These are phyloP conservation scores for Gadus chalcogrammus DNA, from an alignment of 2,113 vertebrate genomes.

Conservation along the genomic window DNA sequence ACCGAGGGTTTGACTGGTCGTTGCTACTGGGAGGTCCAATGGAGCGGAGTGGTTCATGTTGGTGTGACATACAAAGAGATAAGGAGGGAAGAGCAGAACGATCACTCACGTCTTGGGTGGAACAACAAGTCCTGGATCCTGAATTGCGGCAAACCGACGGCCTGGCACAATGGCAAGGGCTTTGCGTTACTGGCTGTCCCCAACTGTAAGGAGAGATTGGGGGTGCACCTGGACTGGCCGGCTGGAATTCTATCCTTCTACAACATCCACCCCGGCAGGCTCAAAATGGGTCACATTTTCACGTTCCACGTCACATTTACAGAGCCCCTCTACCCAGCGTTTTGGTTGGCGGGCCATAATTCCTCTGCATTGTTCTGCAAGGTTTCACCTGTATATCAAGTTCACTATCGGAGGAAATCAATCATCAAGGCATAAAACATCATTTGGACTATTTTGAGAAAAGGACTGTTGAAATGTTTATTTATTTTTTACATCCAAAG, in stretches of 20 bases:
- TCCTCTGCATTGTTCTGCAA: background rate
- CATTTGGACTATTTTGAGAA: too few species aligned
- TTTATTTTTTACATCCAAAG: too few species aligned
- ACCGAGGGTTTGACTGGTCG: constrained; percentile 3
- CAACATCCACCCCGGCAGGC: background rate
- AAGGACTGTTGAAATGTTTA: too few species aligned
- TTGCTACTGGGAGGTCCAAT: too few species aligned
- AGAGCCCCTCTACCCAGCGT: background rate
- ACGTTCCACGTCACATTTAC: constrained; percentile 7
- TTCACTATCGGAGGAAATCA: background rate
- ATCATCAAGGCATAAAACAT: too few species aligned
- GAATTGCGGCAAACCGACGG: background rate
- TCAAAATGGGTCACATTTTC: background rate
- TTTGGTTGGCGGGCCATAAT: background rate
- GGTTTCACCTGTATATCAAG: too few species aligned
- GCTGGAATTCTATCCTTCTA: background rate
- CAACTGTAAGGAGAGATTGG: background rate
- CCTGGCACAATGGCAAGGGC: too few species aligned
- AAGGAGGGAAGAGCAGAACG: too few species aligned
- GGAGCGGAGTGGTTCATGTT: too few species aligned
- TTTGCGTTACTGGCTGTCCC: too few species aligned
- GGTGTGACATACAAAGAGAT: too few species aligned
- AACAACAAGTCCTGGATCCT: background rate
- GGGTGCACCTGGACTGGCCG: constrained; percentile 23
- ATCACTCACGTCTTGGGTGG: too few species aligned